phyloP scores from a whole-genome alignment of 2,113 vertebrate species.

The Falcunculus frontatus region DNA sequence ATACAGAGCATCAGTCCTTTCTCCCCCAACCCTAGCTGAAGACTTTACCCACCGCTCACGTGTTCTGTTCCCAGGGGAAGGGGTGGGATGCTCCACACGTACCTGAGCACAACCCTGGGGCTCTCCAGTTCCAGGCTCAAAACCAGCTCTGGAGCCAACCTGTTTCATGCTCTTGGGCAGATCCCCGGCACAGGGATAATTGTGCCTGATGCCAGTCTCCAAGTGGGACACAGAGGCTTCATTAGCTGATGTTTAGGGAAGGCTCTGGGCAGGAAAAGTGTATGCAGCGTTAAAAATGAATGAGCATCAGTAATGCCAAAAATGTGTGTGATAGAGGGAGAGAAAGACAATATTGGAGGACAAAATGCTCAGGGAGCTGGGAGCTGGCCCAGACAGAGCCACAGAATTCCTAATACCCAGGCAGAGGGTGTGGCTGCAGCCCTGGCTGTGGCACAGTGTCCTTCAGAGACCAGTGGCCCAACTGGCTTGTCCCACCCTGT shows the following conservation, averaged over 20 bases:
- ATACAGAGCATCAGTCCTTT: background rate
- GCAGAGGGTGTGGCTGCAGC: background rate
- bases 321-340: background rate
- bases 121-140: background rate
- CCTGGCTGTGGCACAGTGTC: background rate
- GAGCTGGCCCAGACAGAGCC: background rate
- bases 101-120: background rate
- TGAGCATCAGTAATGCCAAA: conserved; percentile 22
- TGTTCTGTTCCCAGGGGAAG: background rate
- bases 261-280: background rate
- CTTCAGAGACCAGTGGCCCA: background rate
- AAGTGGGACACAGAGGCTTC: background rate
- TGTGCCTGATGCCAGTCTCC: fast-evolving
- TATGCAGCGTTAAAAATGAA: background rate
- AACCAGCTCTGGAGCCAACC: background rate
- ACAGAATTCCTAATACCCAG: background rate
- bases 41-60: background rate
- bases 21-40: background rate
- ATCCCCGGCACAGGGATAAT: background rate
- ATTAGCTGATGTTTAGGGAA: conserved; percentile 3
- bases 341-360: background rate
- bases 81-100: background rate
- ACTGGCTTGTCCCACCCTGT: background rate
- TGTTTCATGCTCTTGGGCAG: background rate
- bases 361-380: background rate